A percentile compares a stretch with the other conserved stretches of the same genome.
These are phyloP conservation scores for Rhizomys pruinosus DNA, from an alignment of 2,113 vertebrate species.

Conservation along the genomic window DNA sequence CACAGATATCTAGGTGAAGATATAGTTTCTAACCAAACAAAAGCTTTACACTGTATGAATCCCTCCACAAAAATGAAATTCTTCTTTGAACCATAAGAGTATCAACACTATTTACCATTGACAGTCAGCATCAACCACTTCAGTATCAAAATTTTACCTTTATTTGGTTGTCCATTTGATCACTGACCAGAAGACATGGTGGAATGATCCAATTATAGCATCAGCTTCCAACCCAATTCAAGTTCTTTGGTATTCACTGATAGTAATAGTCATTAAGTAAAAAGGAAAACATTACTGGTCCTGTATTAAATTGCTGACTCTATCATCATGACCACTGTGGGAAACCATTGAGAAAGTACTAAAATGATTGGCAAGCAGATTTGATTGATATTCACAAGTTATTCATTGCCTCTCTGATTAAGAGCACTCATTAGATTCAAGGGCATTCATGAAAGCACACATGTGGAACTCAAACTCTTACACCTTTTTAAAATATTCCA, in stretches of 20 bases:
- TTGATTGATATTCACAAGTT: background rate
- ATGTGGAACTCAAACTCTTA: background rate
- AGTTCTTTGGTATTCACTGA: background rate
- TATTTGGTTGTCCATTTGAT: background rate
- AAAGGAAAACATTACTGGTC: background rate
- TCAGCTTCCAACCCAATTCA: background rate
- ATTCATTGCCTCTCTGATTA: background rate
- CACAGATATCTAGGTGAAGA: background rate
- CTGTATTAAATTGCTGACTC: background rate
- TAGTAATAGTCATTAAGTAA: background rate
- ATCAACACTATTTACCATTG: background rate
- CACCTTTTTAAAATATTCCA: constrained; percentile 36
- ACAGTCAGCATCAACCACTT: background rate
- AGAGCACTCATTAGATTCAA: background rate
- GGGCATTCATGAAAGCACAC: background rate
- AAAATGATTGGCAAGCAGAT: background rate
- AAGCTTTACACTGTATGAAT: background rate
- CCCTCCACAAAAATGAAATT: background rate
- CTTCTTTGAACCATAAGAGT: background rate
- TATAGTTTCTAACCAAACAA: background rate
- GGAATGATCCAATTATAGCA: background rate
- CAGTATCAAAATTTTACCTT: background rate
- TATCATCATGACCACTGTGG: background rate
- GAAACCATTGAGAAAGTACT: background rate
- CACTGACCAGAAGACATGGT: background rate